Conservation (phyloP, 2,888 invertebrate genomes). For the Euphydryas editha region DNA sequence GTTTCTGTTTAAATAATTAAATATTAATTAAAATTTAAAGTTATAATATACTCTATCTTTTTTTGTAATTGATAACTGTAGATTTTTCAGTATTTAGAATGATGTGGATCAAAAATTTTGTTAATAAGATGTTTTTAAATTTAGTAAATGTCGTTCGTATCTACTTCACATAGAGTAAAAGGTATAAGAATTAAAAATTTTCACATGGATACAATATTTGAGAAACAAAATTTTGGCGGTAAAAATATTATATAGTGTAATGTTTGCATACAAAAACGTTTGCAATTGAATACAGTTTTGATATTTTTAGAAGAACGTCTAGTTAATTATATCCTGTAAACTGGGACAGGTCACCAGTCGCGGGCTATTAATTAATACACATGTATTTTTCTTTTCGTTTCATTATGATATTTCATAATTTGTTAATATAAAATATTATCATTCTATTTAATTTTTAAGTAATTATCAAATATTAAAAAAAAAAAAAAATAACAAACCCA, state of each 20-base stretch:
- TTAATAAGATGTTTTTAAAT: too few relatives aligned
- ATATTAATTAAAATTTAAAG: too few relatives aligned
- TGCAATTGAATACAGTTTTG: constrained; percentile 30
- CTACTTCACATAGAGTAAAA: too few relatives aligned
- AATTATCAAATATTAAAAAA: constrained; percentile 12
- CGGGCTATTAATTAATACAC: constrained; percentile 33
- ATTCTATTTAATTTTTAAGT: neutral
- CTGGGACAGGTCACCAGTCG: constrained; percentile 54
- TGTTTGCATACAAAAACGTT: constrained; percentile 25
- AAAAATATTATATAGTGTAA: constrained; percentile 1
- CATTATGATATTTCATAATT: neutral
- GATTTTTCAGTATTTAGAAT: too few relatives aligned
- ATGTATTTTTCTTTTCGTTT: neutral
- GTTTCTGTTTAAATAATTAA: too few relatives aligned
- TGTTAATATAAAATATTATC: constrained; percentile 10
- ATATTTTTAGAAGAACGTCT: constrained; percentile 52
- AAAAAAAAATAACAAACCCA: constrained; percentile 56
- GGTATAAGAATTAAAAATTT: neutral
- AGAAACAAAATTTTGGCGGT: constrained; percentile 13
- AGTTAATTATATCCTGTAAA: constrained; percentile 66
- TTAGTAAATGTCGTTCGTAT: too few relatives aligned
- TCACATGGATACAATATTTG: neutral
- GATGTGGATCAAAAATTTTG: too few relatives aligned
- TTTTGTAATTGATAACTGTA: too few relatives aligned
- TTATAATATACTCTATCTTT: too few relatives aligned